These are phyloP conservation scores for Chloroclystis v-ata DNA, from an alignment of 2,888 invertebrate species.

Conservation along the genomic window DNA sequence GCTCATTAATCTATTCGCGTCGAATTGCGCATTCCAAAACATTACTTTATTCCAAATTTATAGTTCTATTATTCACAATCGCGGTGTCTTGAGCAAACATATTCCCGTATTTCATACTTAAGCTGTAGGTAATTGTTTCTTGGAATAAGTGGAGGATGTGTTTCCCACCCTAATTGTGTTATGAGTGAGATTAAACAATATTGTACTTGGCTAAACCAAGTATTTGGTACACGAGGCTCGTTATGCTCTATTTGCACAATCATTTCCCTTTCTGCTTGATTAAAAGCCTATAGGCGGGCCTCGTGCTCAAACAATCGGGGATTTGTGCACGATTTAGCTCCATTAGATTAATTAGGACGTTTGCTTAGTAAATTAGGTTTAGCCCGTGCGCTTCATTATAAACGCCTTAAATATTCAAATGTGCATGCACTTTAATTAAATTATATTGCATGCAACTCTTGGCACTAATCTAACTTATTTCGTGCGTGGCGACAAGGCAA, in stretches of 20 bases:
- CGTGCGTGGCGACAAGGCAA: no score
- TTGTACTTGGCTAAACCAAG: neutral
- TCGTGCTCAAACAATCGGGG: no score
- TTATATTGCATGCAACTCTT: no score
- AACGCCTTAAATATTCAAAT: no score
- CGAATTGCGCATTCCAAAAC: conserved; percentile 11
- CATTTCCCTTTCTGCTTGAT: neutral
- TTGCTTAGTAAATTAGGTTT: no score
- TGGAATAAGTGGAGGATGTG: neutral
- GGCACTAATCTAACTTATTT: no score
- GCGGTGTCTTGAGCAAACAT: neutral
- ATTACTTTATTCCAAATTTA: neutral
- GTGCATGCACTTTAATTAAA: no score
- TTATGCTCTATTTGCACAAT: neutral
- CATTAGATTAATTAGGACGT: no score
- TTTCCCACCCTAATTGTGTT: neutral
- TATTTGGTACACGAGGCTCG: neutral
- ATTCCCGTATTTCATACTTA: neutral
- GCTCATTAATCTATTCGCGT: conserved; percentile 4
- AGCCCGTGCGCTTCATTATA: no score
- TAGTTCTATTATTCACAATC: neutral
- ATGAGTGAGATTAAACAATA: neutral
- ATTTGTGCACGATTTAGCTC: no score
- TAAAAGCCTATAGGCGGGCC: no score
- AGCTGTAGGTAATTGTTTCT: neutral